A percentile compares a stretch with the other conserved stretches of the same genome.
phyloP scores from a whole-genome alignment of 1,140 invertebrate genomes.

The Cydia fagiglandana region DNA sequence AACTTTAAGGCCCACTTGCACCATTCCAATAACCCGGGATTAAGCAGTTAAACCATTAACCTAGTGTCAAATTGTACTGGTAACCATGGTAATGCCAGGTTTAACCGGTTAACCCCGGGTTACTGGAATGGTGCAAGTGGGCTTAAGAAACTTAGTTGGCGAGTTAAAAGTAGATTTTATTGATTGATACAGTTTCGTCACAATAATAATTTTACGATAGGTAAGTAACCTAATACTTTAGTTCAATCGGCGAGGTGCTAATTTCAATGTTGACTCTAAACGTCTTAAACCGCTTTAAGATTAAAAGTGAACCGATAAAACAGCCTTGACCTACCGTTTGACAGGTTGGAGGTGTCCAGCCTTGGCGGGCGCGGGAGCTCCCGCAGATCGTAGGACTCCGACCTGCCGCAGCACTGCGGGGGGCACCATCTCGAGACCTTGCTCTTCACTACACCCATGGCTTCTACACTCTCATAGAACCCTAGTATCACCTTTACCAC shows the following conservation, averaged over 20 bases:
- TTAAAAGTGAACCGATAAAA: not conserved
- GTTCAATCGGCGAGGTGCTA: not conserved
- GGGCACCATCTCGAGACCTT: conserved; percentile 54
- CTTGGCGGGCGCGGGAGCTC: conserved; percentile 63
- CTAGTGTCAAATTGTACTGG: too few relatives aligned
- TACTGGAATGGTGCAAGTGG: too few relatives aligned
- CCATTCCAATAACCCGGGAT: too few relatives aligned
- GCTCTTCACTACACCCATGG: conserved; percentile 63
- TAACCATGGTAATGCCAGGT: too few relatives aligned
- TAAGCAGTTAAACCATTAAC: too few relatives aligned
- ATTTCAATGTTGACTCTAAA: not conserved
- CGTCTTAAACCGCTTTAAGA: conserved; percentile 9
- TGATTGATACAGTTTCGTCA: too few relatives aligned
- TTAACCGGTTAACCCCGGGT: too few relatives aligned
- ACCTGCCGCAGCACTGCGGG: conserved; percentile 46
- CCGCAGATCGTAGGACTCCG: conserved; percentile 60
- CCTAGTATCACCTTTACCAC: conserved; percentile 39
- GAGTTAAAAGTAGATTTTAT: too few relatives aligned
- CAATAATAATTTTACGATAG: too few relatives aligned
- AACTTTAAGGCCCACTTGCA: too few relatives aligned
- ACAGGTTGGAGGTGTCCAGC: conserved; percentile 44
- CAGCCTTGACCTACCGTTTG: conserved; percentile 53
- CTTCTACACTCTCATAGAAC: conserved; percentile 24
- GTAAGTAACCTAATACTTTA: too few relatives aligned
- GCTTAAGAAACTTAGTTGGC: too few relatives aligned